Evolutionary conservation across 2,888 invertebrate species (phyloP).

Genomic region (Hartigia nigra): DNA sequence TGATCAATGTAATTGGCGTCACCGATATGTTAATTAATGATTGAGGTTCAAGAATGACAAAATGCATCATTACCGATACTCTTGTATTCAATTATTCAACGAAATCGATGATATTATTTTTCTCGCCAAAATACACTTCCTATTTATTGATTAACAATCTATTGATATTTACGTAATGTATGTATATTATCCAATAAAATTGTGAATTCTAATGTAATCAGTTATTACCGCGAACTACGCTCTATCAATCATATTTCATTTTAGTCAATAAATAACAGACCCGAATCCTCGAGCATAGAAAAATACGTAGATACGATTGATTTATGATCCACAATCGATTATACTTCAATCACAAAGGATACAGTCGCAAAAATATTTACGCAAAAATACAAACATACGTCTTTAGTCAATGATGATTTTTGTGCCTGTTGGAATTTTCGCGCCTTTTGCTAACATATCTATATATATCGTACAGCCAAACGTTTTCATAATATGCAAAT

Average conservation of each 20-base stretch:
- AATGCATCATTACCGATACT: background rate
- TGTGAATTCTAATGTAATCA: background rate
- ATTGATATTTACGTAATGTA: background rate
- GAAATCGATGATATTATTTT: background rate
- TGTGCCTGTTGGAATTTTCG: background rate
- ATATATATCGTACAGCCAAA: background rate
- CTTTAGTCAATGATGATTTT: background rate
- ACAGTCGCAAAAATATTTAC: background rate
- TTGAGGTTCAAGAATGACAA: background rate
- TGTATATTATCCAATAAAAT: background rate
- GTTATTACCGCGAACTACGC: background rate
- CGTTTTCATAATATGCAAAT: constrained; percentile 4
- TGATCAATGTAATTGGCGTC: background rate
- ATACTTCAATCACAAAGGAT: background rate
- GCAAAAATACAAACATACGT: background rate
- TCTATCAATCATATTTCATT: background rate
- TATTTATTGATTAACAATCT: background rate
- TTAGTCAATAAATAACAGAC: background rate
- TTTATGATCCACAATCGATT: background rate
- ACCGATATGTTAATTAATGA: background rate
- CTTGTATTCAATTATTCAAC: background rate
- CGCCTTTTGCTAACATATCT: background rate
- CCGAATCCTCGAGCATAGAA: background rate
- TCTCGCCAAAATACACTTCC: background rate
- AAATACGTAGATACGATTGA: background rate